Evolutionary conservation across 1,140 invertebrate species (phyloP).

Genomic region (Drosophila paulistorum): DNA sequence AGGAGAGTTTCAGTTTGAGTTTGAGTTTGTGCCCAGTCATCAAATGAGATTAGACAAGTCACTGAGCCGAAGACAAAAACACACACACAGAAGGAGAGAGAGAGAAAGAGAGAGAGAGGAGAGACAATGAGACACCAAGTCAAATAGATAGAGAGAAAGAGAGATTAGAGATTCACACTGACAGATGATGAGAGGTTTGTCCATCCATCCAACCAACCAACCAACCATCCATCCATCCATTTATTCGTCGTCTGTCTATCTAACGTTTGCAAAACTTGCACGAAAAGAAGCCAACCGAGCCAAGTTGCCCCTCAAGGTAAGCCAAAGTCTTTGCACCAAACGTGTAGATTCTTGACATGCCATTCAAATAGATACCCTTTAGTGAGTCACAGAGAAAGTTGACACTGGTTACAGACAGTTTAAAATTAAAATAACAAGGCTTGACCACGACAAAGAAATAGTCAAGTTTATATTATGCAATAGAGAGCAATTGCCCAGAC

Average conservation of each 20-base stretch:
- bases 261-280: not conserved
- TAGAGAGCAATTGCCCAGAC: too few relatives aligned
- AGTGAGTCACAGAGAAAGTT: not conserved
- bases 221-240: too few relatives aligned
- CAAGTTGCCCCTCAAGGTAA: constrained; percentile 1
- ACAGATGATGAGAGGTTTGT: constrained; percentile 33
- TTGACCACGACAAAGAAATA: too few relatives aligned
- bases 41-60: constrained; percentile 62
- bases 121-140: not conserved
- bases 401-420: not conserved
- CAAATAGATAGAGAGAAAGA: not conserved
- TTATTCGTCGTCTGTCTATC: not conserved
- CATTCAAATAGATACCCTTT: not conserved
- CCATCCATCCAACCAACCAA: not conserved
- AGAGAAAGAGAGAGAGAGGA: not conserved
- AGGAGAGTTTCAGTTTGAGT: constrained; percentile 40
- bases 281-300: constrained; percentile 1
- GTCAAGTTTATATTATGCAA: too few relatives aligned
- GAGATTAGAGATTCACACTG: constrained; percentile 52
- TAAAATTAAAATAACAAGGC: too few relatives aligned
- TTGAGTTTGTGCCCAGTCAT: constrained; percentile 63
- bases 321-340: constrained; percentile 10
- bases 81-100: not conserved
- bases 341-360: not conserved
- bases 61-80: constrained; percentile 9